Evolutionary conservation across 2,797 vertebrate species (phyloP).

Genomic region (Thamnophis elegans): DNA sequence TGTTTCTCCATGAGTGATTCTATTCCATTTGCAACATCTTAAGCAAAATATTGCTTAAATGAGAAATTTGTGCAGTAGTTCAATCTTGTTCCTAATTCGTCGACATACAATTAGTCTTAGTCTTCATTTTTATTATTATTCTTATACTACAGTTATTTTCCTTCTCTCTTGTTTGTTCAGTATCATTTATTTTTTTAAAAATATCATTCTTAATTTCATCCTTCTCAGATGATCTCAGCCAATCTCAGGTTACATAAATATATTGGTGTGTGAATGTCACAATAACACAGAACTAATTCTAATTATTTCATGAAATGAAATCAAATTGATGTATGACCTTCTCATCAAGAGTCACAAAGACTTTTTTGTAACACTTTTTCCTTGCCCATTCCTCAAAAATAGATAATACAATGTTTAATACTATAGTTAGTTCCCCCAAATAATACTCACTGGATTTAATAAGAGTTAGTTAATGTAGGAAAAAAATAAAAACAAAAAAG

Average conservation of each 20-base stretch:
- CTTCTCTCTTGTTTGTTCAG: too few species aligned
- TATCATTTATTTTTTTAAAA: too few species aligned
- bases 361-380: background rate
- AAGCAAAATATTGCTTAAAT: too few species aligned
- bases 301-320: background rate
- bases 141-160: too few species aligned
- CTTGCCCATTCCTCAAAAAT: background rate
- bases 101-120: too few species aligned
- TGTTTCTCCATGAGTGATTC: too few species aligned
- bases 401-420: background rate
- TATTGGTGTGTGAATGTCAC: background rate
- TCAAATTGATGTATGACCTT: background rate
- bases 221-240: too few species aligned
- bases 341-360: background rate
- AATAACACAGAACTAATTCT: background rate
- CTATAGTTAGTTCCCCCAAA: background rate
- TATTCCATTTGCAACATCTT: too few species aligned
- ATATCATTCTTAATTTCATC: too few species aligned
- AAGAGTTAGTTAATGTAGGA: background rate
- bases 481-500: background rate
- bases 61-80: too few species aligned
- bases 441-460: background rate
- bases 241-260: background rate
- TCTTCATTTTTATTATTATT: too few species aligned
- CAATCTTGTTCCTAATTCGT: too few species aligned